Evolutionary conservation across 2,113 vertebrate species (phyloP).

Genomic region (Cochlearius cochlearius): DNA sequence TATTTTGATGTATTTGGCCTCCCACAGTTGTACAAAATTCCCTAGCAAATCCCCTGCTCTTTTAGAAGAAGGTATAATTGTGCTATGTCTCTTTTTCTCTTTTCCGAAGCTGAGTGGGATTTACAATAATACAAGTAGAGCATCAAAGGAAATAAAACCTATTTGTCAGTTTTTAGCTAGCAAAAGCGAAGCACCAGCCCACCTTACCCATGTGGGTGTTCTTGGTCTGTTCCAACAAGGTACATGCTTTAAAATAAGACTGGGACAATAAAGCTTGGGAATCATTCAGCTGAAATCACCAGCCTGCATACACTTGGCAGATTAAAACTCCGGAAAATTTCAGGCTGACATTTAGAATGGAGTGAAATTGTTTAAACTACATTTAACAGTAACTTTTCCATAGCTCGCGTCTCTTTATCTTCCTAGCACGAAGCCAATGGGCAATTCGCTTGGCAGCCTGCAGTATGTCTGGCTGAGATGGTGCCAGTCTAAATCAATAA

Average conservation of each 20-base stretch:
- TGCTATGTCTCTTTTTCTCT: background rate
- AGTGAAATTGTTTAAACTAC: conserved; percentile 64
- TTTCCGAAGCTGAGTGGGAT: conserved; percentile 41
- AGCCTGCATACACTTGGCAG: conserved; percentile 67
- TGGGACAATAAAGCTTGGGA: conserved; percentile 64
- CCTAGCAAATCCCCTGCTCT: conserved; percentile 18
- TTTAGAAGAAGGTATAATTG: conserved; percentile 37
- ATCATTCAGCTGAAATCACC: conserved; percentile 71
- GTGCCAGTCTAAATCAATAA: background rate
- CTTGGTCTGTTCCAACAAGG: conserved; percentile 66
- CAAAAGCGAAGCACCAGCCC: conserved; percentile 57
- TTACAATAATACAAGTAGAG: conserved; percentile 29
- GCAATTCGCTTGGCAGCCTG: conserved; percentile 10
- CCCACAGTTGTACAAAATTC: conserved; percentile 35
- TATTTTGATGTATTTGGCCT: conserved; percentile 25
- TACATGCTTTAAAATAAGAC: conserved; percentile 65
- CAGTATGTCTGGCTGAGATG: background rate
- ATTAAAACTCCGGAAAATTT: conserved; percentile 69
- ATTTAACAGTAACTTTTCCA: conserved; percentile 69
- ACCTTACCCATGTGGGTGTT: conserved; percentile 70
- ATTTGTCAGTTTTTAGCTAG: conserved; percentile 63
- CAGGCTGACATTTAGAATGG: conserved; percentile 75
- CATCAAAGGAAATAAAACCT: conserved; percentile 65
- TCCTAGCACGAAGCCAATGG: background rate
- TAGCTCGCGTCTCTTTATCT: conserved; percentile 42